Evolutionary conservation across 2,888 invertebrate genomes (phyloP).

Genomic region (Limnephilus marmoratus): DNA sequence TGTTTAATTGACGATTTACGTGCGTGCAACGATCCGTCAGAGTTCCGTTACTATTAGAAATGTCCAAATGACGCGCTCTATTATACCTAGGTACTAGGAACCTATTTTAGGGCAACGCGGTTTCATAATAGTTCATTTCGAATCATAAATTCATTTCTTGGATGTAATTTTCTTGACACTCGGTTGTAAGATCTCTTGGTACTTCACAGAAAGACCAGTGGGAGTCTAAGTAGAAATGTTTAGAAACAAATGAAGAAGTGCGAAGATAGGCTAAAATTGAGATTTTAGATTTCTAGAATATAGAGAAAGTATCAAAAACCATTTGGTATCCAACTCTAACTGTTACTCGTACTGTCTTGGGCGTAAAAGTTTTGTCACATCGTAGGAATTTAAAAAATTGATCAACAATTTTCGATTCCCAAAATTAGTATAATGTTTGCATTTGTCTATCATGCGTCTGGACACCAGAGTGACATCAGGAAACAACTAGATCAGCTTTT

Average conservation of each 20-base stretch:
- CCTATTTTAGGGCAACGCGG: not conserved
- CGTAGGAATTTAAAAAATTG: too few relatives aligned
- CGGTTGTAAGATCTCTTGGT: not conserved
- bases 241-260: not conserved
- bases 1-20: constrained; percentile 2
- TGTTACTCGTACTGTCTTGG: too few relatives aligned
- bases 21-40: not conserved
- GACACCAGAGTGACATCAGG: too few relatives aligned
- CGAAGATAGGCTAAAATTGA: not conserved
- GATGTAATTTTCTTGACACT: not conserved
- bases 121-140: not conserved
- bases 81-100: not conserved
- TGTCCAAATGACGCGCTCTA: not conserved
- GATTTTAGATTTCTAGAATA: too few relatives aligned
- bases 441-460: too few relatives aligned
- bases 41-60: constrained; percentile 2
- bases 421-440: too few relatives aligned
- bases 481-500: too few relatives aligned
- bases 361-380: too few relatives aligned
- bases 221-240: not conserved
- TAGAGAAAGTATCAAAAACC: too few relatives aligned
- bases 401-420: too few relatives aligned
- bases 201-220: not conserved
- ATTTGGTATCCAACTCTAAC: too few relatives aligned
- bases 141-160: not conserved